Evolutionary conservation across 2,888 invertebrate species (phyloP), one percentile per base, ranked within the genome.

Genomic region (Biston betularia): DNA sequence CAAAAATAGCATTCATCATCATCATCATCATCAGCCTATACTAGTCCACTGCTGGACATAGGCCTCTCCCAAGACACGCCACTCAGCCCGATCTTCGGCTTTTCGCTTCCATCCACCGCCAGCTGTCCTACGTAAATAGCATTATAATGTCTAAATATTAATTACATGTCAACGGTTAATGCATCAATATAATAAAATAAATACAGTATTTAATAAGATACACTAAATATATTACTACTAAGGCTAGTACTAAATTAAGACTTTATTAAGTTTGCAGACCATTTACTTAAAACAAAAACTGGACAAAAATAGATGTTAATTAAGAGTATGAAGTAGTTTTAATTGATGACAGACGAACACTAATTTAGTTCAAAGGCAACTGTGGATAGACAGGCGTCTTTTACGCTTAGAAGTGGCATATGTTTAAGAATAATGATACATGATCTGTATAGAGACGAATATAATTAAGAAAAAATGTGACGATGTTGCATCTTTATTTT

Each of bases 321-420:
- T 65, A 61, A 65, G 66, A 59, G 54, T 56, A 61, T 69, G 72
- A 74, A 72, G 71, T 69, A 61, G 63, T 71, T 72, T 69, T 52
- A 71, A 64, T 68, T 55, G 70, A 67, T 48, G 66, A 63, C 59
- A 65, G 65, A 76, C 70, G 70, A 71, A 62, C 75, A 77, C 76
- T 78, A 79, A 80, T 80, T 80, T 77, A 74, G 69, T 70, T 68
- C 64, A 66, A 67, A 69, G 63, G 50, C 60, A 72, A 73, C 67
- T 62, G 65, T 63, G 73, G 60, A 65, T 70, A 63, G 60, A 64
- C 70, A 63, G 50, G 50, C 50, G 68, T 55, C 54, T 54, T 57
- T 60, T 70, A 65, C 54, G 65, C 67, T 76, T 54, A 53, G 33
- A 52, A 58, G 35, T 58, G 58, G 11, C 48, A 46, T 58, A 4